A percentile compares a stretch with the other conserved stretches of the same genome.
Evolutionary conservation across 2,113 vertebrate species (phyloP).

Genomic region (Gobio gobio): DNA sequence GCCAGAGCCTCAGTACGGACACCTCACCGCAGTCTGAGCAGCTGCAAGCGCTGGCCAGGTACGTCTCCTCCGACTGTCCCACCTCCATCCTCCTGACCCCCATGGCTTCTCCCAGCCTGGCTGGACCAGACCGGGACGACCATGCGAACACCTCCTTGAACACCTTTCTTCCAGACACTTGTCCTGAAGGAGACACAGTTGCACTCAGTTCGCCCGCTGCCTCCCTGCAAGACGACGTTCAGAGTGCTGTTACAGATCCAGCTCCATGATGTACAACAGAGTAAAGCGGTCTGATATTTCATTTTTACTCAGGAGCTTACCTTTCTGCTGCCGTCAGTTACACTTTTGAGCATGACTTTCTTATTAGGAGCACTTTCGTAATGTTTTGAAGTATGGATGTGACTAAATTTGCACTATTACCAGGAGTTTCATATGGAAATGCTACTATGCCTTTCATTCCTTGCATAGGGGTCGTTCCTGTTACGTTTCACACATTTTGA

Average conservation of each 20-base stretch:
- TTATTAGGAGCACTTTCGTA: conserved; percentile 32
- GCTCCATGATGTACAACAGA: background rate
- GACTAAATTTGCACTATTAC: conserved; percentile 49
- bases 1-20: conserved; percentile 85
- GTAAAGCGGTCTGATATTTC: background rate
- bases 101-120: conserved; percentile 64
- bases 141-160: conserved; percentile 63
- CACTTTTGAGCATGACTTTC: conserved; percentile 39
- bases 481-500: background rate
- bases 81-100: conserved; percentile 75
- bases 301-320: conserved; percentile 42
- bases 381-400: conserved; percentile 39
- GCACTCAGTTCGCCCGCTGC: background rate
- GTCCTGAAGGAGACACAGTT: conserved; percentile 16
- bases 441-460: background rate
- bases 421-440: conserved; percentile 32
- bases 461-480: background rate
- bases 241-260: conserved; percentile 13
- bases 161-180: conserved; percentile 55
- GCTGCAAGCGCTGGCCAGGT: conserved; percentile 85
- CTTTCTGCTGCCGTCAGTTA: conserved; percentile 11
- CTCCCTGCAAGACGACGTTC: conserved; percentile 16
- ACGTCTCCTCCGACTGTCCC: conserved; percentile 81
- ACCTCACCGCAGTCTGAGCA: conserved; percentile 83
- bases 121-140: conserved; percentile 60